A percentile compares a stretch with the other conserved stretches of the same genome.
These are phyloP conservation scores for Tangara arthus DNA, from an alignment of 2,797 vertebrate species.

Conservation along the genomic window DNA sequence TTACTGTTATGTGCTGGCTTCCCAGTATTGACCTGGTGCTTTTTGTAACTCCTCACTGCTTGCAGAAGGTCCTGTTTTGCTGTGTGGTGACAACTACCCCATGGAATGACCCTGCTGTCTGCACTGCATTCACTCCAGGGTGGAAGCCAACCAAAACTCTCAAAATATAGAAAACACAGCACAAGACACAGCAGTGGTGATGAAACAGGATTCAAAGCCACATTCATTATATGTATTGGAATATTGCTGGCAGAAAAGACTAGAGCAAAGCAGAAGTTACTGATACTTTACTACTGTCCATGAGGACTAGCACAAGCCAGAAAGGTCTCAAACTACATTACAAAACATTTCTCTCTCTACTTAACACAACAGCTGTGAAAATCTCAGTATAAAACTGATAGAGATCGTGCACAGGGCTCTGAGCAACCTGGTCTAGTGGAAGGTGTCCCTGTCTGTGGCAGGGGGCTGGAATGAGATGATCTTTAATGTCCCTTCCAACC, in stretches of 20 bases:
- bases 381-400: background rate
- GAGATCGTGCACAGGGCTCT: background rate
- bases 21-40: background rate
- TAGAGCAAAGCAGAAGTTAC: background rate
- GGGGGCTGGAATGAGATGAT: background rate
- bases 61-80: background rate
- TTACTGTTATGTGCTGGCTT: background rate
- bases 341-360: background rate
- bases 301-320: background rate
- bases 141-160: background rate
- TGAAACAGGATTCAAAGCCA: background rate
- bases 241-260: background rate
- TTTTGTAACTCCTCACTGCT: background rate
- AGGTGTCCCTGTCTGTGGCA: background rate
- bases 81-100: background rate
- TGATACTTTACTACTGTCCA: background rate
- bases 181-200: background rate
- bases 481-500: background rate
- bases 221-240: rapidly evolving
- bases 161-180: background rate
- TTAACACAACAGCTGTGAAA: background rate
- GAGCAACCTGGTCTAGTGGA: background rate
- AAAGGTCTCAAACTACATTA: background rate
- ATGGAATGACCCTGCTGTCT: background rate
- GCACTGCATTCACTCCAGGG: background rate